Evolutionary conservation across 2,888 invertebrate genomes (phyloP).

Genomic region (Hypena proboscidalis): DNA sequence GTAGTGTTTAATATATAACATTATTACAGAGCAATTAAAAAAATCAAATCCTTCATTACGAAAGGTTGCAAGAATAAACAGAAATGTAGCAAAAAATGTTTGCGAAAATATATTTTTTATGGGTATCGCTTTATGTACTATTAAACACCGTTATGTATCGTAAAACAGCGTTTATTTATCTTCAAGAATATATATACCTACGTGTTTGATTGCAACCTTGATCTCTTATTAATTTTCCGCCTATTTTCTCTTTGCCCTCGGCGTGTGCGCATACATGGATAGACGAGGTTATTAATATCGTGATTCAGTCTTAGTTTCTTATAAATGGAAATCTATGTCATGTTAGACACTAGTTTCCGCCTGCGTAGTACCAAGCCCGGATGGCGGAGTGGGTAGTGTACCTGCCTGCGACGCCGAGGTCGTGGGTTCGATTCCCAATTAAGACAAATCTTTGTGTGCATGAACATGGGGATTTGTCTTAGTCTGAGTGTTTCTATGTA

Average conservation of each 20-base stretch:
- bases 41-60: slow-evolving; percentile 2
- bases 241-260: slow-evolving; percentile 65
- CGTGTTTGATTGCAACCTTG: slow-evolving; percentile 65
- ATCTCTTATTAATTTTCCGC: slow-evolving; percentile 75
- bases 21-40: too few species aligned
- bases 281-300: slow-evolving; percentile 27
- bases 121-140: slow-evolving; percentile 21
- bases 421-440: too few species aligned
- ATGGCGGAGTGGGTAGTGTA: too few species aligned
- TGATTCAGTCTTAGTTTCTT: slow-evolving; percentile 28
- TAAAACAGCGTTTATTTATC: slow-evolving; percentile 50
- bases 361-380: too few species aligned
- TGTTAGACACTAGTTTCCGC: too few species aligned
- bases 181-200: slow-evolving; percentile 50
- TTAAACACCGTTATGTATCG: slow-evolving; percentile 25
- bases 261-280: slow-evolving; percentile 40
- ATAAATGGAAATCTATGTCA: too few species aligned
- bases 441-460: too few species aligned
- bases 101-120: slow-evolving; percentile 8
- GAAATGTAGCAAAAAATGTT: slow-evolving; percentile 2
- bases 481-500: too few species aligned
- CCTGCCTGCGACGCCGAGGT: too few species aligned
- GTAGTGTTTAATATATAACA: too few species aligned
- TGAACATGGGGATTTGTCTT: too few species aligned
- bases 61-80: slow-evolving; percentile 7